A percentile compares a stretch with the other conserved stretches of the same genome.
Evolutionary conservation across 2,797 vertebrate species (phyloP).

Genomic region (Dallia pectoralis): DNA sequence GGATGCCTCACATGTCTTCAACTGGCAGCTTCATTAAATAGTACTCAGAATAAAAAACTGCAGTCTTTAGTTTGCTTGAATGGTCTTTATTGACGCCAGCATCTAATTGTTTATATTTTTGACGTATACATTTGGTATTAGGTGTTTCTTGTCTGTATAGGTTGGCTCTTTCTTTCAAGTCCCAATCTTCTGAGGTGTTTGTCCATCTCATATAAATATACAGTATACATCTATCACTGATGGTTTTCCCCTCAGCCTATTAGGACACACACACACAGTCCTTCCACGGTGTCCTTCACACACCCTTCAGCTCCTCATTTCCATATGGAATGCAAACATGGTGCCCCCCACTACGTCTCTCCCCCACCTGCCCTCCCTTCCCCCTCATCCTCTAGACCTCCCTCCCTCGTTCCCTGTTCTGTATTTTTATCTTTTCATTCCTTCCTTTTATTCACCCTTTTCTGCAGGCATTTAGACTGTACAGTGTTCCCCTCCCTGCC

Average conservation of each 20-base stretch:
- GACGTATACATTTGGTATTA: neutral
- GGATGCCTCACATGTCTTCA: no score
- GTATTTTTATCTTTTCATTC: constrained; percentile 11
- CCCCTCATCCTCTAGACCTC: constrained; percentile 45
- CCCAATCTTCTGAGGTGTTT: neutral
- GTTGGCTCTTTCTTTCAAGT: neutral
- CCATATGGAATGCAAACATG: constrained; percentile 76
- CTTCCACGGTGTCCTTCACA: constrained; percentile 67
- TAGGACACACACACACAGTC: neutral
- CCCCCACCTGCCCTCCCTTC: constrained; percentile 18
- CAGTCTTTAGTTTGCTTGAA: neutral
- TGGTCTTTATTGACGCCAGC: neutral
- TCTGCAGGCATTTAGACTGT: constrained; percentile 31
- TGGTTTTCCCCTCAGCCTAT: neutral
- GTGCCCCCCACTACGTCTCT: constrained; percentile 40
- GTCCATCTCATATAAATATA: neutral
- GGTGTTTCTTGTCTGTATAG: neutral
- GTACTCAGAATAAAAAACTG: no score
- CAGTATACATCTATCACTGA: neutral
- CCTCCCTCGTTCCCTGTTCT: constrained; percentile 16
- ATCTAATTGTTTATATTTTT: neutral
- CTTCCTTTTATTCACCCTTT: neutral
- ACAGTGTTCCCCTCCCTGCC: neutral
- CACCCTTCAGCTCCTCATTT: constrained; percentile 80
- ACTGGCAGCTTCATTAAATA: no score